Conservation (phyloP, 2,888 invertebrate species). For the Orchestes rusci region DNA sequence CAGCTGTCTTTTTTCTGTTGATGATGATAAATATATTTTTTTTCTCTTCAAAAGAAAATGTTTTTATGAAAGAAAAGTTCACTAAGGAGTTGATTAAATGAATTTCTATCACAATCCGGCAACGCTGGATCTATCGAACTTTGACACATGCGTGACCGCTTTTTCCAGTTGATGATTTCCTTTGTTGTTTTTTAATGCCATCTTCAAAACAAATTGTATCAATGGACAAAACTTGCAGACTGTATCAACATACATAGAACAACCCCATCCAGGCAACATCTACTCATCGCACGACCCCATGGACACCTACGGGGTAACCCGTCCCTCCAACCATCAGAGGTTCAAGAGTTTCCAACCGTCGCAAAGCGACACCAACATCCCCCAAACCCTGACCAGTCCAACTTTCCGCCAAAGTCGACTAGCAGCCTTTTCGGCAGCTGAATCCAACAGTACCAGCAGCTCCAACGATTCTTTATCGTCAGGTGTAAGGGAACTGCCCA, state of each 20-base stretch:
- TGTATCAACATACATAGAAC: conserved; percentile 43
- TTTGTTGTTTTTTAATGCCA: too few relatives aligned
- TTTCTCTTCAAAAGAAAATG: too few relatives aligned
- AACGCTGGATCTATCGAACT: too few relatives aligned
- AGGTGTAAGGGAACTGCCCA: conserved; percentile 49
- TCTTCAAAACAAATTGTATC: too few relatives aligned
- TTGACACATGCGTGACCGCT: too few relatives aligned
- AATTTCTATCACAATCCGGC: too few relatives aligned
- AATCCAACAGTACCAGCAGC: conserved; percentile 59
- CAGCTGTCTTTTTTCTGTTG: too few relatives aligned
- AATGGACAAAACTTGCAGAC: conserved; percentile 24
- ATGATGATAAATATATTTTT: too few relatives aligned
- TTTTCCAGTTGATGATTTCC: too few relatives aligned
- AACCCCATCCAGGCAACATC: conserved; percentile 43
- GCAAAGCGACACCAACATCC: conserved; percentile 45
- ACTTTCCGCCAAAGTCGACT: conserved; percentile 39
- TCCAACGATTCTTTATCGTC: conserved; percentile 81
- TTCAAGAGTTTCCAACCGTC: conserved; percentile 37
- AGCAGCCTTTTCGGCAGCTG: conserved; percentile 26
- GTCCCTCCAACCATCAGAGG: conserved; percentile 29
- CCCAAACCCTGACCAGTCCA: conserved; percentile 38
- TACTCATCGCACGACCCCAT: conserved; percentile 39
- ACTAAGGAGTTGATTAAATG: too few relatives aligned
- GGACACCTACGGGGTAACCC: conserved; percentile 34
- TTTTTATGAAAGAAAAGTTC: too few relatives aligned